Conservation (phyloP, 2,113 vertebrate species). For the Solenodon paradoxus region DNA sequence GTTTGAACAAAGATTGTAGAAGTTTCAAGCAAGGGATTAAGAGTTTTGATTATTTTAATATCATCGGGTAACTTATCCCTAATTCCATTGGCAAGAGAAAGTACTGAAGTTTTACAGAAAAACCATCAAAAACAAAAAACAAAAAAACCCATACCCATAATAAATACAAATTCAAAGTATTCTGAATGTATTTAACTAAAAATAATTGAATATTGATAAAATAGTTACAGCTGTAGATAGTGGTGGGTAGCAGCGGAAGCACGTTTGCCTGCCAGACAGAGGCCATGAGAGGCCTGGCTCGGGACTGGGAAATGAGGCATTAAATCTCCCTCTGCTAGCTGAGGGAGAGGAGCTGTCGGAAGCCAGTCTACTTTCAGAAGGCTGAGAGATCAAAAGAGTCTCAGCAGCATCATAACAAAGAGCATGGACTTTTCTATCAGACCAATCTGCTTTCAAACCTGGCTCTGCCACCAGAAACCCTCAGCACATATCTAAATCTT, state of each 20-base stretch:
- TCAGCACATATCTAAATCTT: neutral
- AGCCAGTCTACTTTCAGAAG: neutral
- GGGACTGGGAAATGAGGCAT: neutral
- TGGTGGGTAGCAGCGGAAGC: neutral
- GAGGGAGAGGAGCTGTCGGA: neutral
- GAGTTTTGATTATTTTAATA: neutral
- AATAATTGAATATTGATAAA: neutral
- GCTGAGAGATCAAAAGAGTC: neutral
- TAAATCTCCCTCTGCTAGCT: neutral
- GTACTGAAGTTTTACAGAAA: neutral
- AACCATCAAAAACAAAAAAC: neutral
- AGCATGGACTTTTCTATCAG: neutral
- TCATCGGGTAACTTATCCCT: neutral
- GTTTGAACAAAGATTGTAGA: neutral
- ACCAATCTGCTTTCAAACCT: neutral
- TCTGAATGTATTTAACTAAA: neutral
- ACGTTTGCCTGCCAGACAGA: neutral
- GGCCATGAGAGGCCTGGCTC: neutral
- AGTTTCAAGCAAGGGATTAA: neutral
- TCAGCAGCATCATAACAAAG: neutral
- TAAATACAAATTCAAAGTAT: neutral
- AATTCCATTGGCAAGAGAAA: neutral
- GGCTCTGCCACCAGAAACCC: neutral
- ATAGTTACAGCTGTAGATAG: neutral
- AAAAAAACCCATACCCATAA: too few species aligned